Percentiles rank a stretch among this genome's conserved stretches.
These are phyloP conservation scores for Eurytoma adleriae DNA, from an alignment of 2,888 invertebrate genomes.

Conservation along the genomic window DNA sequence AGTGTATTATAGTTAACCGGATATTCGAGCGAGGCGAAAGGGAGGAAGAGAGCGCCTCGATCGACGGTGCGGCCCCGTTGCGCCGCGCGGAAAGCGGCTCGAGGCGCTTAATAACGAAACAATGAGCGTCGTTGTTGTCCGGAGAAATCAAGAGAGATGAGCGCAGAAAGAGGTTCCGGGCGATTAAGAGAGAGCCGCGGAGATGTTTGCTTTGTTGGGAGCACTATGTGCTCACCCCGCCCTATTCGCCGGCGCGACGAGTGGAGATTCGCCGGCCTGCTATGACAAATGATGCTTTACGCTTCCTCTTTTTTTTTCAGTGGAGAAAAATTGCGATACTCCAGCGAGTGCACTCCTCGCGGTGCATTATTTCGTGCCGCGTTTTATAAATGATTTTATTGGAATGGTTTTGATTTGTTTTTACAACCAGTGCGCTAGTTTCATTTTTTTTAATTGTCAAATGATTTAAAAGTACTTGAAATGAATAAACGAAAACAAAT, in stretches of 20 bases:
- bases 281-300: slow-evolving; percentile 31
- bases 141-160: slow-evolving; percentile 20
- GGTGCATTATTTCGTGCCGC: slow-evolving; percentile 1
- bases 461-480: too few relatives aligned
- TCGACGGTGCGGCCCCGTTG: neutral
- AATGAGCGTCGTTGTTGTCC: slow-evolving; percentile 45
- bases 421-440: neutral
- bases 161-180: slow-evolving; percentile 1
- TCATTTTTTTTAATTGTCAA: too few relatives aligned
- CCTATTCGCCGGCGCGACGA: neutral
- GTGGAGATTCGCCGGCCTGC: slow-evolving; percentile 18
- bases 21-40: neutral
- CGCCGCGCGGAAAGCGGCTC: neutral
- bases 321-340: slow-evolving; percentile 12
- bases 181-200: slow-evolving; percentile 3
- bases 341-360: neutral
- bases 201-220: slow-evolving; percentile 36
- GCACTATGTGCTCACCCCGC: neutral
- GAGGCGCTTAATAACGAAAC: slow-evolving; percentile 38
- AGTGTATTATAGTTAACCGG: too few relatives aligned
- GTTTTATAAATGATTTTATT: slow-evolving; percentile 14
- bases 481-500: too few relatives aligned
- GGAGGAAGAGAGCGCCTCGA: neutral
- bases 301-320: neutral
- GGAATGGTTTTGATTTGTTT: slow-evolving; percentile 7